Evolutionary conservation across 2,113 vertebrate genomes (phyloP), one percentile per base, ranked within the genome.

Genomic region (Ceuthmochares aereus): DNA sequence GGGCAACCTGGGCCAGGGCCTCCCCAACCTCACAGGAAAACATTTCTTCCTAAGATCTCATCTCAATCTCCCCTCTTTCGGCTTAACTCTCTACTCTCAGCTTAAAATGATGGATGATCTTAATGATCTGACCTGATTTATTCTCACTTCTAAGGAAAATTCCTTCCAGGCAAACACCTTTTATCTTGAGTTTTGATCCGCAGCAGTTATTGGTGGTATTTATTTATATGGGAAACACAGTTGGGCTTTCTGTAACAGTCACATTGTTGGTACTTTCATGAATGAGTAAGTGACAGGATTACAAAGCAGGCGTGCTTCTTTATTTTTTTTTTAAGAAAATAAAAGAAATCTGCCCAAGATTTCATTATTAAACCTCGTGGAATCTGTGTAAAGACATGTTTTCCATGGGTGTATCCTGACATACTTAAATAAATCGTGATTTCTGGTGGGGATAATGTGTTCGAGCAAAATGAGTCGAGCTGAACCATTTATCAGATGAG

Each of bases 231-330:
- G 90, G 79, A 78, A 94, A 84, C 64, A 79, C 47, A 79, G 36
- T 56, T 9, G 34, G 94, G 66, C 55, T 87, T 42, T 91, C 86
- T 40, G 1, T 34, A 47, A 23, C 72, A 68, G 40, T 75, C 82
- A 10, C 75, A 54, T 36, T 74, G 64, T 87, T 67, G 64, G 60
- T 90, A 60, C 93, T 96, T 82, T 95, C 85, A 95, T 92, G 88
- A 96, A 96, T 96, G 95, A 96, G 56, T 88, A 90, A 96, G 87
- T 74, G 86, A 26, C 40, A 78, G 75, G 23, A 90, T 85, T 77
- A 84, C 68, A 84, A 40, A 94, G 78, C 54, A 88, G 51, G 52
- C 93, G 69, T 0, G 5, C 62, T 95, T 67, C 60, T 62, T 54
- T 52, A 27, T 52, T n/a, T 29, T 60, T 54, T 54, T 54, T n/a